A percentile compares a stretch with the other conserved stretches of the same genome.
phyloP scores from a whole-genome alignment of 2,888 invertebrate species.

The Scaptodrosophila latifasciaeformis region DNA sequence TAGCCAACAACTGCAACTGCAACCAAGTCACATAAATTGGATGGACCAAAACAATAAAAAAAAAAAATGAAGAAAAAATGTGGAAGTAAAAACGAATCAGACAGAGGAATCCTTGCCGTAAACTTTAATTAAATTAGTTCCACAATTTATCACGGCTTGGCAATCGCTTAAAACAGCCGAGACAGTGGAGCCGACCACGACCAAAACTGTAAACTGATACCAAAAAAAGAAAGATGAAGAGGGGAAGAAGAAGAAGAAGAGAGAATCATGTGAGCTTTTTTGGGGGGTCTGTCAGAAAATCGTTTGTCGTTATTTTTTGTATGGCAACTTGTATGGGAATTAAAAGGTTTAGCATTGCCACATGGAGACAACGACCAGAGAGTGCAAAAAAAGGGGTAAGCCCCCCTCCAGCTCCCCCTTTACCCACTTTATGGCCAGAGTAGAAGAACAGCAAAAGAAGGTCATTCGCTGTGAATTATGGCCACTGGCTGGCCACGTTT shows the following conservation, averaged over 20 bases:
- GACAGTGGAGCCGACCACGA: conserved; percentile 35
- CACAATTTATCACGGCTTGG: conserved; percentile 60
- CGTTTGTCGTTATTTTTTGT: conserved; percentile 27
- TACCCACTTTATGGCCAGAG: background rate
- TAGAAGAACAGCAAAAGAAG: conserved; percentile 27
- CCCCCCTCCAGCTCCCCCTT: conserved; percentile 37
- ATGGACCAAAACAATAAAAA: no score
- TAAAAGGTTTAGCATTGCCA: no score
- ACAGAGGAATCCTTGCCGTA: conserved; percentile 1
- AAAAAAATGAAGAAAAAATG: no score
- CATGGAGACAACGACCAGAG: no score
- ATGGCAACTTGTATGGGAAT: conserved; percentile 56
- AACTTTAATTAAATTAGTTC: conserved; percentile 65
- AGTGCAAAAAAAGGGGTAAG: no score
- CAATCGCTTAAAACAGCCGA: conserved; percentile 64
- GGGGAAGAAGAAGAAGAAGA: no score
- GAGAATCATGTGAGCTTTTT: no score
- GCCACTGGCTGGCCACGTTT: conserved; percentile 48
- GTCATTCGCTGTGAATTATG: conserved; percentile 63
- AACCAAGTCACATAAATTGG: conserved; percentile 37
- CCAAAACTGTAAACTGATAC: conserved; percentile 8
- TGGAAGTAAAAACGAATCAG: no score
- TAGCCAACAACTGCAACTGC: background rate
- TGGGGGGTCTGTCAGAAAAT: no score
- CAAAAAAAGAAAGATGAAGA: no score